Evolutionary conservation across 2,888 invertebrate species (phyloP), one percentile per base, ranked within the genome.

Genomic region (Miltochrista miniata): DNA sequence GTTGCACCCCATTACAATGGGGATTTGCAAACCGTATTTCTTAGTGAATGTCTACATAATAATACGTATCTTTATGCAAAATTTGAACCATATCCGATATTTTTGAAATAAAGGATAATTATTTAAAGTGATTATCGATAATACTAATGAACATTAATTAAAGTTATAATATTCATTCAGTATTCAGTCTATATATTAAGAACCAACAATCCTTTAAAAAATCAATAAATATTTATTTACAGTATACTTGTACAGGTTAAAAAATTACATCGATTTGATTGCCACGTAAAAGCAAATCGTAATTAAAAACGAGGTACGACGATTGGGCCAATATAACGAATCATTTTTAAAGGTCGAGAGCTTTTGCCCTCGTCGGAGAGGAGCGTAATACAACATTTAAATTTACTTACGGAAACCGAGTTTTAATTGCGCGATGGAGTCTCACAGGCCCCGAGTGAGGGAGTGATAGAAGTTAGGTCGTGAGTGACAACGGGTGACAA

Each of bases 231-330:
- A 3, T 40, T 11, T 45, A 18, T 24, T 39, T 24, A n/a, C n/a
- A n/a, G n/a, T n/a, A n/a, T n/a, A 35, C n/a, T 34, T 40, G n/a
- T 30, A 14, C 9, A 13, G 7, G 4, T 9, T 11, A 31, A 35
- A 48, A 43, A 37, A 38, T 7, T 18, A 5, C n/a, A 42, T 15
- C 36, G 10, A 31, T 33, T 48, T 46, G 31, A 42, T 48, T 42
- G 42, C 35, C n/a, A 12, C 24, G 13, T 37, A 37, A 49, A 43
- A 33, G 33, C 43, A 33, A 48, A 35, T 35, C 39, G 50, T 59
- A 64, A 64, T 67, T 56, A 51, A 46, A 67, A 53, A 31, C 45
- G 50, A 59, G 18, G 10, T n/a, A 33, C 39, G 43, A 38, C 35
- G 49, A 50, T 63, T 63, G 49, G 51, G 43, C 56, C 67, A 54